phyloP scores from a whole-genome alignment of 2,797 vertebrate genomes.

The Rallus crepitans region DNA sequence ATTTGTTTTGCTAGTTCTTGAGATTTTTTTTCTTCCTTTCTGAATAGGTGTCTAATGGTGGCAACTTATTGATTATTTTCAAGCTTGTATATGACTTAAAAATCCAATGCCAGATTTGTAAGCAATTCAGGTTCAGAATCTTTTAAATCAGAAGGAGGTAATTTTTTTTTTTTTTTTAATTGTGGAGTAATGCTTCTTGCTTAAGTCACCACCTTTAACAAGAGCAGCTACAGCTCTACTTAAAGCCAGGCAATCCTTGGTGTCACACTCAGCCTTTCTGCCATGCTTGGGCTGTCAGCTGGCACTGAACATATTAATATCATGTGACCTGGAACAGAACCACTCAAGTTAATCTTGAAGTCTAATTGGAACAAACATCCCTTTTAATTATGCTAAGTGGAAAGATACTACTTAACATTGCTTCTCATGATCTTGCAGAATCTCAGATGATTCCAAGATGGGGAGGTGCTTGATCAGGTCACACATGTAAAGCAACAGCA shows the following conservation, averaged over 20 bases:
- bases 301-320: not conserved
- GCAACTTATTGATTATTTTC: not conserved
- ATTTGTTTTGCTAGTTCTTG: not conserved
- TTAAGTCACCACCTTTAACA: not conserved
- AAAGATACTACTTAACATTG: not conserved
- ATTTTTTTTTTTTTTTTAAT: not conserved
- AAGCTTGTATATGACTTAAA: not conserved
- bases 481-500: not conserved
- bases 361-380: not conserved
- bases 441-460: not conserved
- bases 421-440: not conserved
- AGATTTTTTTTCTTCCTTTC: not conserved
- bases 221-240: not conserved
- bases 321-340: fast-evolving
- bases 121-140: not conserved
- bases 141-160: not conserved
- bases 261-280: not conserved
- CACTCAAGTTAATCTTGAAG: not conserved
- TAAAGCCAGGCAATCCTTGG: not conserved
- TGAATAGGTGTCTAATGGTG: not conserved
- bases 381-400: not conserved
- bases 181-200: not conserved
- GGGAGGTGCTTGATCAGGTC: not conserved
- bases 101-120: not conserved
- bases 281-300: not conserved